Evolutionary conservation across 2,113 vertebrate genomes (phyloP).

Genomic region (Etheostoma cragini): DNA sequence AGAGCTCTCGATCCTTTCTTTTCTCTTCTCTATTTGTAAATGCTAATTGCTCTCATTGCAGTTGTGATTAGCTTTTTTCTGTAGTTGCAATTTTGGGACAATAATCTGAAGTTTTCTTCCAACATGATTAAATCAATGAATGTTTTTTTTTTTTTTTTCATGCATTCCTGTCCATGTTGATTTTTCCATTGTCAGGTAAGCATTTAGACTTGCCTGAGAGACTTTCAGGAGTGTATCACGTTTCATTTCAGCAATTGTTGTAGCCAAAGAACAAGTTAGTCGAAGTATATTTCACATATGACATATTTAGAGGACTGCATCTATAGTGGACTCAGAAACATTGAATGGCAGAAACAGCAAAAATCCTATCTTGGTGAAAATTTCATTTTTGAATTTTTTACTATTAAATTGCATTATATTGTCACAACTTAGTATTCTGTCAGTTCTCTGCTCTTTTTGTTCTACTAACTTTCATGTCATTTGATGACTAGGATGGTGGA

Average conservation of each 20-base stretch:
- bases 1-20: constrained; percentile 36
- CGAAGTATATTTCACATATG: neutral
- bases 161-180: neutral
- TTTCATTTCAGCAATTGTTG: neutral
- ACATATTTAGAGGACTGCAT: too few species aligned
- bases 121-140: neutral
- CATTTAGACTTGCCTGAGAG: neutral
- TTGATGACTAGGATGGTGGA: too few species aligned
- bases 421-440: too few species aligned
- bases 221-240: neutral
- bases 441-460: too few species aligned
- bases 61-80: neutral
- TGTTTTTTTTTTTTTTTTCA: neutral
- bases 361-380: too few species aligned
- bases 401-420: too few species aligned
- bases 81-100: neutral
- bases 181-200: neutral
- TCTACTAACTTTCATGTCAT: too few species aligned
- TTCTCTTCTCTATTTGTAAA: neutral
- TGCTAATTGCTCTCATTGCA: constrained; percentile 10
- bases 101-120: neutral
- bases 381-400: too few species aligned
- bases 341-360: too few species aligned
- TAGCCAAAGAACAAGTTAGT: neutral
- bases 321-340: too few species aligned